A percentile compares a stretch with the other conserved stretches of the same genome.
These are phyloP conservation scores for Drosophila rhopaloa DNA, from an alignment of 1,140 invertebrate species.

Conservation along the genomic window DNA sequence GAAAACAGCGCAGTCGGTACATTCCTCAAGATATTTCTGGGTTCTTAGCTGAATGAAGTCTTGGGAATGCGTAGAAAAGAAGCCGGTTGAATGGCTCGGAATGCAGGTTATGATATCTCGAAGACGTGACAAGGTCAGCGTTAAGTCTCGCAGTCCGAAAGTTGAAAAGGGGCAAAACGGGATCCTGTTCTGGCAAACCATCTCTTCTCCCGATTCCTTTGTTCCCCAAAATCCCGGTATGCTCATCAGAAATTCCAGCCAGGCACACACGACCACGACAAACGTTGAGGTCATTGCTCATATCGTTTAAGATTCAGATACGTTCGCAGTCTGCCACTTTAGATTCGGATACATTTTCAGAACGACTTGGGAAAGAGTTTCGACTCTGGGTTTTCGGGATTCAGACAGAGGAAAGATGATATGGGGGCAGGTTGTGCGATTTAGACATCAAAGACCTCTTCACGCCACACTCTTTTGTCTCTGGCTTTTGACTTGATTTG, in stretches of 20 bases:
- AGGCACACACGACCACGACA: slow-evolving; percentile 25
- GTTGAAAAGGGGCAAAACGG: slow-evolving; percentile 13
- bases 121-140: slow-evolving; percentile 16
- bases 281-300: slow-evolving; percentile 65
- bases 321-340: slow-evolving; percentile 2
- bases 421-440: not conserved
- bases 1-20: slow-evolving; percentile 1
- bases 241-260: slow-evolving; percentile 21
- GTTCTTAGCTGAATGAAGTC: slow-evolving; percentile 5
- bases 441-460: slow-evolving; percentile 39
- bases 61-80: slow-evolving; percentile 11
- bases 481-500: slow-evolving; percentile 38
- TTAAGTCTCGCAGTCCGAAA: not conserved
- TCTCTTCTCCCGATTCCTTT: slow-evolving; percentile 1
- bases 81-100: slow-evolving; percentile 1
- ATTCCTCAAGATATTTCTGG: slow-evolving; percentile 2
- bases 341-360: slow-evolving; percentile 8
- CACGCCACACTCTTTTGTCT: slow-evolving; percentile 24
- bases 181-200: slow-evolving; percentile 22
- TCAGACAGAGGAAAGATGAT: slow-evolving; percentile 7
- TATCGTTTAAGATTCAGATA: slow-evolving; percentile 23
- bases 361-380: not conserved
- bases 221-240: not conserved
- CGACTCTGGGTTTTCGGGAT: not conserved
- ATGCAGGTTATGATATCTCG: not conserved